Evolutionary conservation across 2,113 vertebrate species (phyloP), one percentile per base, ranked within the genome.

Genomic region (Serinus canaria): DNA sequence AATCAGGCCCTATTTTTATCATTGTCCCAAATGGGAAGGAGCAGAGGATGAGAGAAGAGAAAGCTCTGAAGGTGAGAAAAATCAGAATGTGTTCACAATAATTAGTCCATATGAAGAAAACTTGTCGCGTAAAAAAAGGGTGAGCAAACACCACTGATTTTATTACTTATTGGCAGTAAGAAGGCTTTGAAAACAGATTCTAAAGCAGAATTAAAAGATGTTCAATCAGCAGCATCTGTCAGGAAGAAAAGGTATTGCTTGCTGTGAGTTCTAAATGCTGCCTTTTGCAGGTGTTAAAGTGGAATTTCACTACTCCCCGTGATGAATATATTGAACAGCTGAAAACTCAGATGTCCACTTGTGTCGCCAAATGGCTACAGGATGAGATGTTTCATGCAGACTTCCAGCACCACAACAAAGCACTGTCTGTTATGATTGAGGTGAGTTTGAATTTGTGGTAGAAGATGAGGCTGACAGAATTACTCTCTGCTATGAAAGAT

Each of bases 271-370:
- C 50, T 59, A 52, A 84, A 25, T 55, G n/a, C 52, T 96, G 30
- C 22, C n/a, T 92, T 93, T 89, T 91, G 15, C 87, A 99, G 99
- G 98, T 99, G 63, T 96, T 99, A 39, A 99, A 99, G 88, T 99
- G 99, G 99, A 99, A 99, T 97, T 99, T 99, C 95, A 99, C 98
- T 62, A 98, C 98, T 46, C 99, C 99, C 23, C 98, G 99, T 68
- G 99, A 99, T 83, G 99, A 99, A 63, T 99, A 99, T 41, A 98
- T 99, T 86, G 99, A 99, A 80, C 99, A 99, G 92, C 97, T 99
- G 18, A 99, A 99, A 86, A 98, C 98, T 77, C 99, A 99, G n/a
- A 99, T 99, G 99, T 98, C 98, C 41, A 97, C 97, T 66, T 99
- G 99, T 95, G 97, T 99, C 59, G 98, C 99, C 30, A 99, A 97